Evolutionary conservation across 2,113 vertebrate genomes (phyloP), one percentile per base, ranked within the genome.

Genomic region (Platycercus adscitus): DNA sequence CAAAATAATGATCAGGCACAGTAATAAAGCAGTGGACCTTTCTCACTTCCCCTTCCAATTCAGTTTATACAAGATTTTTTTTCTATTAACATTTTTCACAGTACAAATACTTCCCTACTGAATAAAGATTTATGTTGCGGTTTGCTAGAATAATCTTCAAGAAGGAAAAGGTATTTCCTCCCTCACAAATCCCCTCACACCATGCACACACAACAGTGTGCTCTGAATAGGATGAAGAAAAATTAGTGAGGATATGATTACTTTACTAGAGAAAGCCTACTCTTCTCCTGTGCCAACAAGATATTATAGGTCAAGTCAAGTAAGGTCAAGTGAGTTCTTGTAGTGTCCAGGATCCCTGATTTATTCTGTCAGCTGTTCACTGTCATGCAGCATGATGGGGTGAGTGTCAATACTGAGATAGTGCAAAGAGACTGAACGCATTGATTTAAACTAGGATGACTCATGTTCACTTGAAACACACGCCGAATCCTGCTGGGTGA

Each of bases 291-390:
- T 1, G 9, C 93, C 96, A 91, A 66, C 79, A 81, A 90, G 55
- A 91, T 81, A 88, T 96, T 94, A 87, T 86, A 97, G 96, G 92
- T 96, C 96, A 96, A 92, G 96, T 95, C 93, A 96, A 89, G 68
- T 81, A 91, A 97, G 95, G 95, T 92, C 69, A 93, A 95, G 72
- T 68, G 93, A 97, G 86, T 95, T 92, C 95, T 96, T 92, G 65
- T 89, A 86, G 81, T 94, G 75, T 61, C 65, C 89, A 94, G 65
- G 41, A 35, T 52, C 92, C 44, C 66, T 94, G 93, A 93, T 96
- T 95, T 97, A 89, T 86, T 94, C 95, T 91, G 81, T 95, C 92
- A 96, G 91, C 95, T 96, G 84, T 43, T 93, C 88, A 17, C 80
- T 95, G 91, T 89, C 69, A 77, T 78, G 53, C 87, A 95, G 90